Base-by-base conservation (phyloP, 1,140 invertebrate genomes). In the Drosophila athabasca region DNA sequence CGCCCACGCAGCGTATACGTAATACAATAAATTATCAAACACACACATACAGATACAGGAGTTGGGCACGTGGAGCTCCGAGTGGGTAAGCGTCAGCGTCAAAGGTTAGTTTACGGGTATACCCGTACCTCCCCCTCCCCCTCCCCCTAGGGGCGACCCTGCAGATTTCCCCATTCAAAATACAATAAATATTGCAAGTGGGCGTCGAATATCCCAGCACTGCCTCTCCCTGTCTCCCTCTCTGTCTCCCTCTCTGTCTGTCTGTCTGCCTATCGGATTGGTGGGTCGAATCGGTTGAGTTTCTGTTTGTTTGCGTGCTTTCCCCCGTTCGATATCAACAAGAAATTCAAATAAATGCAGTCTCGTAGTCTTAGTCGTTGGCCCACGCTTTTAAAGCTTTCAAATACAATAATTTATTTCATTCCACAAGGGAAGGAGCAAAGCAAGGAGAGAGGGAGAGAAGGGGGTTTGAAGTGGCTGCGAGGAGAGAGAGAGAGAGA, bases 131-230 rank as follows among this genome's bases (percentile, higher is more conserved):
- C 3, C 11, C 0, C 35, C 9, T 11, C 31, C 31, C 11, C 0
- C 35, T 3, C 3, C 31, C 31, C 11, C 11, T 9, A 35, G 31
- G 2, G 9, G 31, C 9, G 31, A 35, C 31, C 35, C 35, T 72
- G 59, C 51, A 26, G 19, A 39, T 43, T 46, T 22, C n/a, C 6
- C 74, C 44, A 70, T 48, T 67, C 68, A 82, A 72, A 77, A 73
- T 48, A 66, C 60, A 85, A 80, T 84, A 76, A 80, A 85, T 85
- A 80, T 61, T 76, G 67, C 62, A 60, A 84, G 67, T 72, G 80
- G 80, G 80, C 80, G 80, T 61, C 29, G 19, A 35, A 62, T 39
- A 39, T 17, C n/a, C 17, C 22, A 35, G 24, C n/a, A n/a, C n/a
- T n/a, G n/a, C n/a, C n/a, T n/a, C 22, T 3, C 44, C 46, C 43